Evolutionary conservation across 2,113 vertebrate genomes (phyloP).

Genomic region (Nanger granti): DNA sequence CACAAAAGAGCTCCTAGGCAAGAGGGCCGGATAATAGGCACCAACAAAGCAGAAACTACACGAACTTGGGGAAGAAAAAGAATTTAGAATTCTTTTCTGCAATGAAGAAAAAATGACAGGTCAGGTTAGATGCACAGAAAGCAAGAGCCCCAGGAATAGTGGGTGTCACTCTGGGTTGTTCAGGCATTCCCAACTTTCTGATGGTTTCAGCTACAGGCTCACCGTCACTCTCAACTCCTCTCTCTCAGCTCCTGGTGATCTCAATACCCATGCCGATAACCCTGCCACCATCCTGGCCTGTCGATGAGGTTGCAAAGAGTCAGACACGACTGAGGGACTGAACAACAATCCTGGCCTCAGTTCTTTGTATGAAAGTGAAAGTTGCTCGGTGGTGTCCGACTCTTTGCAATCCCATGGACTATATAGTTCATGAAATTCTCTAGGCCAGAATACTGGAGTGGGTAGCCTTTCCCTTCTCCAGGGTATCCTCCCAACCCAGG

Average conservation of each 20-base stretch:
- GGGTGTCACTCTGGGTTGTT: background rate
- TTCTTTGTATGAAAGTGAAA: background rate
- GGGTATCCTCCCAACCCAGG: background rate
- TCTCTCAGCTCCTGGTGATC: background rate
- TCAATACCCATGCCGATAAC: background rate
- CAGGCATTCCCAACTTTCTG: fast-evolving
- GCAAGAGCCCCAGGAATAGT: fast-evolving
- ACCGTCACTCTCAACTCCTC: background rate
- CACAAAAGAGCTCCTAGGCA: background rate
- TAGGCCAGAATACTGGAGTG: background rate
- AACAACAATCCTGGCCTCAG: background rate
- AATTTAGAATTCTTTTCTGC: background rate
- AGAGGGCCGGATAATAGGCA: background rate
- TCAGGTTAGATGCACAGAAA: background rate
- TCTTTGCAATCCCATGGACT: background rate
- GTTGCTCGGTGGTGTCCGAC: background rate
- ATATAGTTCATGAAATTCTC: background rate
- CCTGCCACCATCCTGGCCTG: background rate
- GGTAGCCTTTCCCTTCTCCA: background rate
- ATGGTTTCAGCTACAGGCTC: background rate
- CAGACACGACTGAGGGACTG: background rate
- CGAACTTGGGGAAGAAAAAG: background rate
- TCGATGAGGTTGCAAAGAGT: background rate
- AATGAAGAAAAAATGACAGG: background rate
- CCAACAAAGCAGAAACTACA: background rate